Evolutionary conservation across 2,797 vertebrate genomes (phyloP).

Genomic region (Leptodactylus fallax): DNA sequence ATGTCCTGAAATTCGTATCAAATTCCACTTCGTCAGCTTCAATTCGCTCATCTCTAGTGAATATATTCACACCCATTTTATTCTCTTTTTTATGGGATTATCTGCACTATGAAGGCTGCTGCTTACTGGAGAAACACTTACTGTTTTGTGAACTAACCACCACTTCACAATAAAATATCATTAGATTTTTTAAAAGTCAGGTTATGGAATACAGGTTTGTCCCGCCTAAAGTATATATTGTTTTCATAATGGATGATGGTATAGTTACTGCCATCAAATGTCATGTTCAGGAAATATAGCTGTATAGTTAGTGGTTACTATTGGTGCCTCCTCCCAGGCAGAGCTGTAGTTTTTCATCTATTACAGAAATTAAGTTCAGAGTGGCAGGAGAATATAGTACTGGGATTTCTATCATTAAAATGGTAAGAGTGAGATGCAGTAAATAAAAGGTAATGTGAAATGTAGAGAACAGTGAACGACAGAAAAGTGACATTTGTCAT

Average conservation of each 20-base stretch:
- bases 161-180: too few species aligned
- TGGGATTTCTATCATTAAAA: slow-evolving; percentile 18
- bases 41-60: too few species aligned
- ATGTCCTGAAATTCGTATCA: too few species aligned
- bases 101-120: too few species aligned
- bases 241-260: neutral
- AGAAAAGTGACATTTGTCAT: slow-evolving; percentile 12
- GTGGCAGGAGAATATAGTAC: slow-evolving; percentile 11
- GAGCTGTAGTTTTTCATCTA: neutral
- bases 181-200: too few species aligned
- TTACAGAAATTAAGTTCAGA: slow-evolving; percentile 4
- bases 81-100: too few species aligned
- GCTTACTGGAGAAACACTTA: too few species aligned
- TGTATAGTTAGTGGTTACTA: neutral
- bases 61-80: too few species aligned
- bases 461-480: slow-evolving; percentile 2
- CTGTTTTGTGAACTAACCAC: too few species aligned
- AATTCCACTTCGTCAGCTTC: too few species aligned
- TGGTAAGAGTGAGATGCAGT: neutral
- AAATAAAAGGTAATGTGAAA: slow-evolving; percentile 16
- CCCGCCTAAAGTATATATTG: neutral
- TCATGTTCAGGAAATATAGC: slow-evolving; percentile 1
- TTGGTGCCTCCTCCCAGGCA: neutral
- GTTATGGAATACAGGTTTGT: neutral
- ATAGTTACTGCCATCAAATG: neutral